Evolutionary conservation across 2,113 vertebrate genomes (phyloP).

Genomic region (Xenopus borealis): DNA sequence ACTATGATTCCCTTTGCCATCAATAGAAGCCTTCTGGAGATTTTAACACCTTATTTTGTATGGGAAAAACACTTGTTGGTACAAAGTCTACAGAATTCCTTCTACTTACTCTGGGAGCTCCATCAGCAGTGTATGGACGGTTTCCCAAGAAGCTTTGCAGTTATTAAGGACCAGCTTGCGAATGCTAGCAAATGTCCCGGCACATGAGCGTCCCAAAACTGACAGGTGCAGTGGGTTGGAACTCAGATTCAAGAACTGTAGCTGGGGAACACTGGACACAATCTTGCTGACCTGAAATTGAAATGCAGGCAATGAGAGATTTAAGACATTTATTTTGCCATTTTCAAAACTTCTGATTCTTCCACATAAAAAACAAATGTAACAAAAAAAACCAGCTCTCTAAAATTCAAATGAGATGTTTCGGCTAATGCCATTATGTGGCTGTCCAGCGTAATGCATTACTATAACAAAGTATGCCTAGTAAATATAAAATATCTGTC

Average conservation of each 20-base stretch:
- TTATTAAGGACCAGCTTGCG: conserved; percentile 94
- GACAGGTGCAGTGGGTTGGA: conserved; percentile 89
- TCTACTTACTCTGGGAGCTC: conserved; percentile 85
- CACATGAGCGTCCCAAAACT: conserved; percentile 77
- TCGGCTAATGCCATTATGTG: no score
- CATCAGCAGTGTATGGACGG: conserved; percentile 85
- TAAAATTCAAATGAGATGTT: no score
- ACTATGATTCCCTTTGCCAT: no score
- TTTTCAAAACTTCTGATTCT: not conserved
- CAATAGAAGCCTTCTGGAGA: no score
- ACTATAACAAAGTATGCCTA: no score
- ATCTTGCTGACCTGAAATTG: conserved; percentile 86
- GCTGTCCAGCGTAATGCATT: no score
- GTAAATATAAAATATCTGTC: no score
- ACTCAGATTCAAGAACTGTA: conserved; percentile 97
- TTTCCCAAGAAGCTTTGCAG: conserved; percentile 92
- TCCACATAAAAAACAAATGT: no score
- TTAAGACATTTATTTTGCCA: no score
- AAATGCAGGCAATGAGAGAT: not conserved
- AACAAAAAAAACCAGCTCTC: no score
- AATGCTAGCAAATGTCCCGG: conserved; percentile 80
- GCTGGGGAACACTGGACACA: conserved; percentile 88
- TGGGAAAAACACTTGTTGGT: no score
- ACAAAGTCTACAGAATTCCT: not conserved
- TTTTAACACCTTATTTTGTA: no score